Evolutionary conservation across 2,797 vertebrate genomes (phyloP), one percentile per base, ranked within the genome.

Genomic region (Cuculus canorus): DNA sequence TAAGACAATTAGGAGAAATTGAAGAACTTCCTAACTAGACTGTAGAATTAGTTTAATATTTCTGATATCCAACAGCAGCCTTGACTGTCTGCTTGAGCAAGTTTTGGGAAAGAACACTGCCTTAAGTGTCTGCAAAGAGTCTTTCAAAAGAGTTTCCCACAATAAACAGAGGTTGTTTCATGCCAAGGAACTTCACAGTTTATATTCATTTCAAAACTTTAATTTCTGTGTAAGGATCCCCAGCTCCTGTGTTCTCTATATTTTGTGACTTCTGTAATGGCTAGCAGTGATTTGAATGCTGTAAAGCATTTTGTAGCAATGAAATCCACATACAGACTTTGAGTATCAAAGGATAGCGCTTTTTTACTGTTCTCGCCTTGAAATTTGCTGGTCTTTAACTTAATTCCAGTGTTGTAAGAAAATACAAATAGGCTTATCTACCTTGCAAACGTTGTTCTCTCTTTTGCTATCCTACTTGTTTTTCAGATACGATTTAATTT

Each of bases 311-410:
- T 35, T 64, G 50, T n/a, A 52, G 75, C n/a, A 50, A 32, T 83
- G 82, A 94, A 91, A 82, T 66, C 16, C 47, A 59, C 11, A 3
- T 21, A 9, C 21, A 66, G 27, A 23, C 14, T 86, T 73, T 25
- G 41, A 86, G 7, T 53, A 28, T 56, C 21, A 45, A 52, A 78
- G 1, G 3, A 8, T 59, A 47, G 35, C 7, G 3, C 4, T 56
- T 41, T 59, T 17, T 10, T 41, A 12, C 24, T 73, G 9, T 28
- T 64, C 14, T 68, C 77, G 30, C 17, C n/a, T 45, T 84, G 23
- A 91, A 33, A 79, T 82, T 79, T 94, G 10, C 28, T 52, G 17
- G 7, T 18, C 75, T 94, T 73, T 11, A 76, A 66, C 7, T 81
- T 72, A 64, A 54, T 56, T 76, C 19, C 11, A 66, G 19, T 52